Percentiles rank a stretch among this genome's conserved stretches.
Evolutionary conservation across 2,888 invertebrate genomes (phyloP).

Genomic region (Drosophila quinaria): DNA sequence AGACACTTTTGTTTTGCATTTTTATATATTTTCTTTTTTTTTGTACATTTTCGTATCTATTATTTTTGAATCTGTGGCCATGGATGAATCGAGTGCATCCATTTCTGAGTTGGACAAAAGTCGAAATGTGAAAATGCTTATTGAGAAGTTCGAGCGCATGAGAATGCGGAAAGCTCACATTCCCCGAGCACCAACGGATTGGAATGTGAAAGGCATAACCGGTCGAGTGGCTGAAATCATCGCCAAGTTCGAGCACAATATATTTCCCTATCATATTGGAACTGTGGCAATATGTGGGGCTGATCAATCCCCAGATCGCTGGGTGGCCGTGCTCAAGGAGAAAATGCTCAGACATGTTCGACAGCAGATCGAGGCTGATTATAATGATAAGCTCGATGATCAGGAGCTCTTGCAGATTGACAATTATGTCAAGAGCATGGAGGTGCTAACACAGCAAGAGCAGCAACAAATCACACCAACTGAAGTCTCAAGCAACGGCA

Average conservation of each 20-base stretch:
- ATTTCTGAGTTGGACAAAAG: background rate
- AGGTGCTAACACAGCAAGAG: background rate
- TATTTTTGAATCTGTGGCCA: constrained; percentile 3
- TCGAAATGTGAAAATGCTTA: constrained; percentile 14
- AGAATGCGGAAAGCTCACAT: background rate
- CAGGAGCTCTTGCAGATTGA: background rate
- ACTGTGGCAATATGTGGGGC: background rate
- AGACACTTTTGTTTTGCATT: background rate
- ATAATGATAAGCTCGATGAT: too few species aligned
- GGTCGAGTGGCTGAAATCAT: constrained; percentile 24
- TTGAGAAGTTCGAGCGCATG: constrained; percentile 31
- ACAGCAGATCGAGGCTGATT: background rate
- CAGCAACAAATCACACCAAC: background rate
- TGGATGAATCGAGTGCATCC: constrained; percentile 5
- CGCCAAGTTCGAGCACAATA: constrained; percentile 25
- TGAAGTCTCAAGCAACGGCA: background rate
- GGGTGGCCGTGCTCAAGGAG: constrained; percentile 1
- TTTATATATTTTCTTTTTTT: background rate
- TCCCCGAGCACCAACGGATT: background rate
- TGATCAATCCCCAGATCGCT: background rate
- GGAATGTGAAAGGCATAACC: background rate
- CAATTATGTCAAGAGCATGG: fast-evolving
- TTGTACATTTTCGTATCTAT: background rate
- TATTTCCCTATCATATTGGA: background rate
- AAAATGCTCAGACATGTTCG: background rate